Evolutionary conservation across 2,888 invertebrate genomes (phyloP), one percentile per base, ranked within the genome.

Genomic region (Odontomyia ornata): DNA sequence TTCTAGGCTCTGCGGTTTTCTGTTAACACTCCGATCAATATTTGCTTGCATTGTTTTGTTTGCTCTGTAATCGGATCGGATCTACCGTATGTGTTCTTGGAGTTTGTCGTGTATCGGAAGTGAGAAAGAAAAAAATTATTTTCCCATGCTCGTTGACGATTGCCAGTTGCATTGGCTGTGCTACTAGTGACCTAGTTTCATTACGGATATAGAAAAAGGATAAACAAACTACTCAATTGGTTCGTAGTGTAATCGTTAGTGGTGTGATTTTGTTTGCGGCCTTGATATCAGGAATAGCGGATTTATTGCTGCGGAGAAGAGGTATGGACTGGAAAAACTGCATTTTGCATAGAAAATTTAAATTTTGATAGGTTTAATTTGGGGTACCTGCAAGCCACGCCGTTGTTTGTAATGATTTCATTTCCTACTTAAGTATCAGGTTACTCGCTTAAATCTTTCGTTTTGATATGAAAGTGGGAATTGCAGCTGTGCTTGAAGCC

Each of bases 181-280:
- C 67, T 43, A 36, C 67, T 36, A 67, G 67, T 67, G 46, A 67
- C 67, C 67, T 67, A 67, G 21, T 67, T 65, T 21, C 4, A 4
- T 43, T 2, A 4, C 60, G 60, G 67, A 67, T n/a, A 46, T 43
- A n/a, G 21, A 36, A 46, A 36, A 67, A 67, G 67, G 67, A 67
- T 67, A 27, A 43, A 46, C 36, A 18, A n/a, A n/a, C 7, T 60
- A n/a, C 60, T 23, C 23, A 7, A 13, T 60, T 25, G 21, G 52
- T 18, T 52, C 13, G 18, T n/a, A 4, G n/a, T n/a, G 52, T 52
- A 9, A 52, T 18, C 4, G 18, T 52, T 52, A 52, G 52, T 52
- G 13, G 2, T 52, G 18, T 52, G 52, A 18, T 4, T 15, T 52
- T 52, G 52, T 4, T 52, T 52, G 52, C 52, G 23, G 60, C 25